Conservation (phyloP, 1,140 invertebrate genomes). For the Scaptomyza montana region DNA sequence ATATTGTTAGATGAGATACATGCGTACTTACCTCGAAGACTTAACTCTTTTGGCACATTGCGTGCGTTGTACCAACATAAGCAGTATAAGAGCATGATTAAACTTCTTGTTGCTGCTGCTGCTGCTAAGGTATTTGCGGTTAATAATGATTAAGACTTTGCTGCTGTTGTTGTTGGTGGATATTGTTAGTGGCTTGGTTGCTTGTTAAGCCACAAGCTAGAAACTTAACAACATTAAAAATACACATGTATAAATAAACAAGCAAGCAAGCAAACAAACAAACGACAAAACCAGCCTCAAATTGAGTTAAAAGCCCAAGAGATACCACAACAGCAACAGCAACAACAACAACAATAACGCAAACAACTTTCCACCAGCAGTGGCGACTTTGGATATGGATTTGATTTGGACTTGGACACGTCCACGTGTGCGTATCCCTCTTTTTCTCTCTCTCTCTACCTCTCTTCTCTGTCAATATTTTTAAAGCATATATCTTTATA, state of each 20-base stretch:
- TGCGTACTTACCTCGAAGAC: neutral
- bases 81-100: constrained; percentile 28
- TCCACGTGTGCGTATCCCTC: constrained; percentile 63
- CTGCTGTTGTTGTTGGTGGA: constrained; percentile 15
- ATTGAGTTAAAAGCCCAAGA: constrained; percentile 78
- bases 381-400: constrained; percentile 56
- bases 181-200: constrained; percentile 41
- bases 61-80: neutral
- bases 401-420: constrained; percentile 69
- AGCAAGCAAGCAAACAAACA: constrained; percentile 41
- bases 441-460: neutral
- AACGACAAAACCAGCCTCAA: constrained; percentile 54
- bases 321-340: constrained; percentile 61
- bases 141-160: constrained; percentile 51
- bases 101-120: constrained; percentile 47
- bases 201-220: constrained; percentile 62
- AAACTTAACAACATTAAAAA: constrained; percentile 65
- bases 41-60: neutral
- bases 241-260: constrained; percentile 70
- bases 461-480: too few species aligned
- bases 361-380: constrained; percentile 75
- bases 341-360: constrained; percentile 49
- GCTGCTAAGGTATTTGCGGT: constrained; percentile 28
- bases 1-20: neutral
- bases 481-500: constrained; percentile 1